Conservation (phyloP, 2,797 vertebrate genomes). For the Eulemur rubriventer region DNA sequence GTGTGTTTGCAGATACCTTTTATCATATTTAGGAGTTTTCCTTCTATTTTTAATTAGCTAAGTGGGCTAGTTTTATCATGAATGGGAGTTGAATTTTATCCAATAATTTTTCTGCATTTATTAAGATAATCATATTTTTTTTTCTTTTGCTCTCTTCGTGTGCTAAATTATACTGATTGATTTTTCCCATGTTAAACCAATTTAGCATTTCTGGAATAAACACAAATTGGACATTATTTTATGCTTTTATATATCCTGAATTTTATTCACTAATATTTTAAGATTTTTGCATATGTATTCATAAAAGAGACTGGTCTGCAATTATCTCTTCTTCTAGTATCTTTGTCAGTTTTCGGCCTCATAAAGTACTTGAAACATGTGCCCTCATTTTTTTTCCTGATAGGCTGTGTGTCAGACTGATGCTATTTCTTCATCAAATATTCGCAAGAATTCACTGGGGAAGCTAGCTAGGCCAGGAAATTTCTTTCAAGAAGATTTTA, state of each 20-base stretch:
- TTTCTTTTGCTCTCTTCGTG: background rate
- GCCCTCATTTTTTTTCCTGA: background rate
- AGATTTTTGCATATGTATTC: background rate
- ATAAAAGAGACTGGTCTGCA: no score
- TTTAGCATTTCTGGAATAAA: background rate
- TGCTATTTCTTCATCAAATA: background rate
- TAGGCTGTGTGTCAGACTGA: background rate
- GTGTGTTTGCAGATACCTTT: background rate
- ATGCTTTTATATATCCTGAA: background rate
- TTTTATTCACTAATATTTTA: background rate
- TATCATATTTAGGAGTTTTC: background rate
- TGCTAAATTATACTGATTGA: background rate
- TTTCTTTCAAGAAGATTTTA: background rate
- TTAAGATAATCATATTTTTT: background rate
- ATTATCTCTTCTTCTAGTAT: background rate
- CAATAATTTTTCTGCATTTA: background rate
- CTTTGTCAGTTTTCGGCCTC: background rate
- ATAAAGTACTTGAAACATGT: background rate
- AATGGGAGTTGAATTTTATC: background rate
- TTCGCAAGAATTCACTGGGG: background rate
- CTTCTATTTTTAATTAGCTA: background rate
- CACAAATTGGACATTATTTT: background rate
- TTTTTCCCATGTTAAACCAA: background rate
- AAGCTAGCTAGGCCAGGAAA: background rate
- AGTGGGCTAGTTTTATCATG: background rate